These are phyloP conservation scores for Zaprionus gabonicus DNA, from an alignment of 1,140 invertebrate genomes.

Conservation along the genomic window DNA sequence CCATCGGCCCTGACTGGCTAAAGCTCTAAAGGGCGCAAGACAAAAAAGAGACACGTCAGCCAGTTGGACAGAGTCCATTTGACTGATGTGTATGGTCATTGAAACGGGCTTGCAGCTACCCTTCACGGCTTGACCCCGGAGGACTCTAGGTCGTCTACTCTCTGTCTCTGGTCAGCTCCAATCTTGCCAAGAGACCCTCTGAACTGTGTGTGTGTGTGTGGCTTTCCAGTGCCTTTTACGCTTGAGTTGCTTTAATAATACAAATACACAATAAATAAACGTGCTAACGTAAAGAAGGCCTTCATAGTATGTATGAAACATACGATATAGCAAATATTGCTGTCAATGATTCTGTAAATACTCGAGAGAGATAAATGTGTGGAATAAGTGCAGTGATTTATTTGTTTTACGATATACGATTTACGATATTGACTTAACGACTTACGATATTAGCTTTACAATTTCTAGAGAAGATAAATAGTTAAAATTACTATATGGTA, in stretches of 20 bases:
- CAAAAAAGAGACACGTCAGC: background rate
- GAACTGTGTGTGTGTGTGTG: constrained; percentile 18
- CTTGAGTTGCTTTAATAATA: constrained; percentile 69
- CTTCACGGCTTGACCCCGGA: background rate
- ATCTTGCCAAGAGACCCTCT: background rate
- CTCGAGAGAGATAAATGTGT: background rate
- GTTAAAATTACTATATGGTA: background rate
- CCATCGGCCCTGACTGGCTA: background rate
- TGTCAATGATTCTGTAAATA: background rate
- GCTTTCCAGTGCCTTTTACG: constrained; percentile 45
- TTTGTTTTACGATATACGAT: background rate
- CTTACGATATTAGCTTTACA: too few species aligned
- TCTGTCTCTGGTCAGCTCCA: constrained; percentile 6
- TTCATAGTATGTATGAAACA: constrained; percentile 4
- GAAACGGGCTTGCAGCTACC: background rate
- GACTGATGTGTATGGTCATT: constrained; percentile 40
- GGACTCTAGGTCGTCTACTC: background rate
- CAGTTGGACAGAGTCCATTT: constrained; percentile 24
- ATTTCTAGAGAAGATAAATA: too few species aligned
- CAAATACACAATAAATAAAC: constrained; percentile 80
- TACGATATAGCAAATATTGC: constrained; percentile 2
- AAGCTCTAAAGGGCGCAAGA: background rate
- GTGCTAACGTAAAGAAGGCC: constrained; percentile 56
- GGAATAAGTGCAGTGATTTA: background rate
- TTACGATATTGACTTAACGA: background rate